Evolutionary conservation across 2,888 invertebrate species (phyloP), one percentile per base, ranked within the genome.

Genomic region (Drosophila anceps): DNA sequence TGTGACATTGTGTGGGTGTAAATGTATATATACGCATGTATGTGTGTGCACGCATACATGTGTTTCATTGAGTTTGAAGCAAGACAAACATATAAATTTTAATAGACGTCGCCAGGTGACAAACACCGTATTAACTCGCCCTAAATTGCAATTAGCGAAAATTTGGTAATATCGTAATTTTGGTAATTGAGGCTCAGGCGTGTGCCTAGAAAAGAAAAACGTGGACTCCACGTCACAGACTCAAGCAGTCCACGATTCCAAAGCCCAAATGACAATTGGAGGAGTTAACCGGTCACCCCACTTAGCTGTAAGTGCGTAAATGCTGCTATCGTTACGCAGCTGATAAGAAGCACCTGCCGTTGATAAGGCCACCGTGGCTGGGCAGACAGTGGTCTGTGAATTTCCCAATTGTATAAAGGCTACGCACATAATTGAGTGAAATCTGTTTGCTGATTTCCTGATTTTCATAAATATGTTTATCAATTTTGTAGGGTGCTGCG

Each of bases 71-170:
- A 67, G 79, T 69, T 69, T 75, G 24, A 66, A 68, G 75, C 76
- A 81, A 84, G 58, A 55, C 85, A 85, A 84, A 82, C 84, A 82
- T 80, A 85, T 85, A 85, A 85, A 85, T 85, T 85, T 85, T 85
- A 85, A 85, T 85, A 80, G 80, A 78, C 63, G 84, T 82, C 81
- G 74, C 76, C 73, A 84, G 76, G 79, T 82, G 75, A 82, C 82
- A 82, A 82, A 82, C 71, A 72, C 77, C 70, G 73, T 66, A 84
- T 82, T 84, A 84, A 76, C 74, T 79, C 64, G 71, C 85, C 76
- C 80, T 85, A 77, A 85, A 85, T 85, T 83, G 81, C 77, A 83
- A 85, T 85, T 85, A 85, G 76, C 70, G 80, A 76, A 76, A 76
- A 82, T 82, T 80, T 75, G 75, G 70, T 72, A 82, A 50, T 50